phyloP scores from a whole-genome alignment of 1,140 invertebrate genomes.

The Tetragnatha versicolor region DNA sequence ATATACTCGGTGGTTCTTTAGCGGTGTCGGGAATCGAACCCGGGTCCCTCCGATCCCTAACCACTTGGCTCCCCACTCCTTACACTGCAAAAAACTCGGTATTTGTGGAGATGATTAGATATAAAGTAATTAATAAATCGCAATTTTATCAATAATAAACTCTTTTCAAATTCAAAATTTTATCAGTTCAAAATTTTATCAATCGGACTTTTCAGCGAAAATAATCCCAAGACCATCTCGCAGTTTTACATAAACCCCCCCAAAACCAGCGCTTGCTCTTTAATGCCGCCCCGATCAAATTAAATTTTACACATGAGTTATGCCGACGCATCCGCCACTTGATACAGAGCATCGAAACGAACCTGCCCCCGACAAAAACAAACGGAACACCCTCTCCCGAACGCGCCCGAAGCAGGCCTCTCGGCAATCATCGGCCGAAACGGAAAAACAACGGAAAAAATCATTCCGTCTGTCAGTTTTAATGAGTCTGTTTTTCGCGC shows the following conservation, averaged over 20 bases:
- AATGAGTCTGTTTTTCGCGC: constrained; percentile 31
- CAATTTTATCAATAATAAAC: too few relatives aligned
- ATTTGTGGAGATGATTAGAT: too few relatives aligned
- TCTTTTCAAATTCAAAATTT: too few relatives aligned
- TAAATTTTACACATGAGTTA: constrained; percentile 40
- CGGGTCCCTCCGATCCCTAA: too few relatives aligned
- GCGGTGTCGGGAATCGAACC: too few relatives aligned
- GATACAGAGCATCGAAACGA: constrained; percentile 7
- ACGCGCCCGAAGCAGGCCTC: background rate
- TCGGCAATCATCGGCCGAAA: constrained; percentile 15
- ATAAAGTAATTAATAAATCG: too few relatives aligned
- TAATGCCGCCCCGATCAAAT: constrained; percentile 31
- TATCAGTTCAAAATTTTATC: too few relatives aligned
- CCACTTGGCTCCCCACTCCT: too few relatives aligned
- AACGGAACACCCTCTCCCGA: background rate
- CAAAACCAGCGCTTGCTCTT: background rate
- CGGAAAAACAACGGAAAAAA: constrained; percentile 21
- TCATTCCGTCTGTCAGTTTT: constrained; percentile 43
- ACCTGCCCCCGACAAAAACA: background rate
- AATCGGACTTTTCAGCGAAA: too few relatives aligned
- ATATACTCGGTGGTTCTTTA: too few relatives aligned
- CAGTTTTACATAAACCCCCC: background rate
- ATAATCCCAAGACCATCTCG: too few relatives aligned
- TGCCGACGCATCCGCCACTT: background rate
- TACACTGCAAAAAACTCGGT: too few relatives aligned